A percentile compares a stretch with the other conserved stretches of the same genome.
phyloP scores from a whole-genome alignment of 2,888 invertebrate species.

The Asteroscopus sphinx region DNA sequence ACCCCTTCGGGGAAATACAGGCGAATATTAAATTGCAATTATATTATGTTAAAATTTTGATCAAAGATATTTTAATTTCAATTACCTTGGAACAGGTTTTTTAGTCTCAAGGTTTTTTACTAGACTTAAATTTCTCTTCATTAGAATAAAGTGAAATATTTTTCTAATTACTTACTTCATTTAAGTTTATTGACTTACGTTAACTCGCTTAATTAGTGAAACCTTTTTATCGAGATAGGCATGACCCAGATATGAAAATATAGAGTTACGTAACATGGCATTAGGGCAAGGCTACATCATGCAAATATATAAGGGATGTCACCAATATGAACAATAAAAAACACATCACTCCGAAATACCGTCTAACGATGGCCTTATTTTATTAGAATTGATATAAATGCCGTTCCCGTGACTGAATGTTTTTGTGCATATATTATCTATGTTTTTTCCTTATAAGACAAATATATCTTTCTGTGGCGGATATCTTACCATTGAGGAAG shows the following conservation, averaged over 20 bases:
- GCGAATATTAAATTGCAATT: too few relatives aligned
- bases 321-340: conserved; percentile 36
- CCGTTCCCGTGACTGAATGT: background rate
- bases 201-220: conserved; percentile 6
- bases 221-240: conserved; percentile 18
- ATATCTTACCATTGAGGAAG: background rate
- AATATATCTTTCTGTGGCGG: background rate
- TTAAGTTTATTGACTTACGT: conserved; percentile 27
- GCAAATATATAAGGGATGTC: conserved; percentile 31
- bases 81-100: too few relatives aligned
- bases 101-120: conserved; percentile 29
- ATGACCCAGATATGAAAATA: conserved; percentile 16
- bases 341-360: conserved; percentile 33
- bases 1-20: too few relatives aligned
- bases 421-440: conserved; percentile 15
- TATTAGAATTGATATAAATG: conserved; percentile 29
- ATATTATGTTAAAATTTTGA: too few relatives aligned
- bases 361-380: conserved; percentile 20
- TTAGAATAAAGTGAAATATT: background rate
- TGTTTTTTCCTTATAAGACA: background rate
- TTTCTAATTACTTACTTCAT: conserved; percentile 15
- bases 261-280: conserved; percentile 20
- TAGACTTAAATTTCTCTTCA: conserved; percentile 6
- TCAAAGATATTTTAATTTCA: too few relatives aligned
- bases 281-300: conserved; percentile 27